Evolutionary conservation across 2,888 invertebrate genomes (phyloP), one percentile per base, ranked within the genome.

Genomic region (Cosmopolites sordidus): DNA sequence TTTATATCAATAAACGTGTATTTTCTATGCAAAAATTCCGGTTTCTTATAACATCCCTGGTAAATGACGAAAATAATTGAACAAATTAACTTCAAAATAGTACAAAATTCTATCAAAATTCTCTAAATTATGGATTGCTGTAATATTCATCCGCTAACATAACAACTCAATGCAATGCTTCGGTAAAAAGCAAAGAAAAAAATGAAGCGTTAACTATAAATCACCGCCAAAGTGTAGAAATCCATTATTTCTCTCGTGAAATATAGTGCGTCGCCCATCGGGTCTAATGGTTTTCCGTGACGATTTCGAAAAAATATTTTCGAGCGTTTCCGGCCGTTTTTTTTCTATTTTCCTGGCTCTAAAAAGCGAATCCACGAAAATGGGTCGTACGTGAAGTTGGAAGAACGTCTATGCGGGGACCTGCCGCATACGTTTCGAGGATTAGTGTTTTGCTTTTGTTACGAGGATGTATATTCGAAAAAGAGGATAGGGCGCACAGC

Each of bases 361-460:
- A 54, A 54, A 53, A 49, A 51, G 47, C 49, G 50, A 51, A 50
- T 51, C 51, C 30, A 39, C 39, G 30, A 48, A 47, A 51, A 41
- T 48, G 48, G 43, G 43, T 38, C 43, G 42, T 29, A 53, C 51
- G 51, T 57, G 56, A 29, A 39, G 37, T 44, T 43, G 51, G 53
- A 57, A 51, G 46, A 53, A 38, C 51, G 50, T 54, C 51, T 47
- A 3, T 22, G 53, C 46, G 54, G 56, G 54, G 48, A 43, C 53
- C 56, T 61, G 62, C 55, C 61, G 62, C 62, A 64, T 64, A 63
- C 64, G 61, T 62, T 64, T 58, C 39, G 51, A 43, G 64, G 64
- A 64, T 64, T 64, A 64, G 57, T 57, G 56, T 58, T 56, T 56
- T 54, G 58, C 58, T 61, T 62, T 63, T 63, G 60, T 61, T 53